Percentiles rank a stretch among this genome's conserved stretches.
These are phyloP conservation scores for Heliothis peltigera DNA, from an alignment of 2,888 invertebrate species.

Conservation along the genomic window DNA sequence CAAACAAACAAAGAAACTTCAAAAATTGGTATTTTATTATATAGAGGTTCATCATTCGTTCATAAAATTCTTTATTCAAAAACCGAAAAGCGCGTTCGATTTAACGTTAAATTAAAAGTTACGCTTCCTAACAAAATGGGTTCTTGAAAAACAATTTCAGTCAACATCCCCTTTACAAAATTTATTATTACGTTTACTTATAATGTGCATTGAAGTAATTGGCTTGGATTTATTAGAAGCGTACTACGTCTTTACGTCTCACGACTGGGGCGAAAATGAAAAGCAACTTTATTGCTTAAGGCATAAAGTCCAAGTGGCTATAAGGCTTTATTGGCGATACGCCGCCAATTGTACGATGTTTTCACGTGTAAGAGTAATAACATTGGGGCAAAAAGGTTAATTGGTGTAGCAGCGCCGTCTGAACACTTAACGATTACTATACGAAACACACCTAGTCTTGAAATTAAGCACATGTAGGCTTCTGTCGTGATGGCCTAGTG, in stretches of 20 bases:
- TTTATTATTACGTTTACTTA: conserved; percentile 45
- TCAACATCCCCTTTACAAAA: conserved; percentile 19
- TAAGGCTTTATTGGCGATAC: conserved; percentile 71
- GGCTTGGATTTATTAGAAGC: conserved; percentile 68
- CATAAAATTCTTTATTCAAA: conserved; percentile 11
- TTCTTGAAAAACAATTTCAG: conserved; percentile 29
- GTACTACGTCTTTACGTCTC: conserved; percentile 59
- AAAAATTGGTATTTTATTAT: no score
- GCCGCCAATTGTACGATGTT: conserved; percentile 56
- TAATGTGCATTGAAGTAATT: conserved; percentile 62
- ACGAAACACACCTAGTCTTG: conserved; percentile 7
- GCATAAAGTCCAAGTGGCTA: conserved; percentile 74
- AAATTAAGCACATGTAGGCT: no score
- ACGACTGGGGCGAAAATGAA: conserved; percentile 65
- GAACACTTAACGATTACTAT: conserved; percentile 31
- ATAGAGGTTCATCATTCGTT: not conserved
- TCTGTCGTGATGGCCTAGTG: no score
- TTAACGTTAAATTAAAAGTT: conserved; percentile 27
- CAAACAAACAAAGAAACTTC: no score
- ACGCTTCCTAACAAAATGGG: conserved; percentile 1
- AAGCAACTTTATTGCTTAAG: conserved; percentile 72
- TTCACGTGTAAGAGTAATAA: conserved; percentile 43
- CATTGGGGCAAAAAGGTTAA: conserved; percentile 46
- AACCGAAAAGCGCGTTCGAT: conserved; percentile 6
- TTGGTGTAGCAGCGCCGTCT: conserved; percentile 30